These are phyloP conservation scores for Pararge aegeria DNA, from an alignment of 1,140 invertebrate species.

Conservation along the genomic window DNA sequence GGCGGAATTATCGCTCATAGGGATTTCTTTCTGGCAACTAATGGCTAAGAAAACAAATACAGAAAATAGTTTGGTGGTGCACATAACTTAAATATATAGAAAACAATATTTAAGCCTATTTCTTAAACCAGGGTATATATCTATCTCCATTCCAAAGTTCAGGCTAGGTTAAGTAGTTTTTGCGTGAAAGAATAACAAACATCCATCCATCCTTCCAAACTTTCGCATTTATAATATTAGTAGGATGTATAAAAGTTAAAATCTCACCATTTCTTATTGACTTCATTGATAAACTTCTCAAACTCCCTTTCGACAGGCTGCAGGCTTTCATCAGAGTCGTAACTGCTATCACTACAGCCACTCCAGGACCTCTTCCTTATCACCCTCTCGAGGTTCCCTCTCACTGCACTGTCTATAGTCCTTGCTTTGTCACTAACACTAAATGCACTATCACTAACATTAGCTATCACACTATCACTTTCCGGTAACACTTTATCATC, in stretches of 20 bases:
- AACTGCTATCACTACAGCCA: constrained; percentile 53
- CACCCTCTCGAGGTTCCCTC: constrained; percentile 42
- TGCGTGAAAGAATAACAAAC: too few species aligned
- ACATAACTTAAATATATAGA: too few species aligned
- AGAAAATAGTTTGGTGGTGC: too few species aligned
- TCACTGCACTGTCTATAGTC: constrained; percentile 56
- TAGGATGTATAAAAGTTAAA: background rate
- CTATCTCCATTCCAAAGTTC: too few species aligned
- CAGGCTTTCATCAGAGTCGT: constrained; percentile 61
- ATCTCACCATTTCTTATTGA: constrained; percentile 69
- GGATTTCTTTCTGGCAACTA: too few species aligned
- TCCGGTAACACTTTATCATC: constrained; percentile 38
- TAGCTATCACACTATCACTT: constrained; percentile 40
- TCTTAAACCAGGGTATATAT: too few species aligned
- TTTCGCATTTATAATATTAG: background rate
- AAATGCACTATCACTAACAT: constrained; percentile 35
- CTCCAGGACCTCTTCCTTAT: constrained; percentile 57
- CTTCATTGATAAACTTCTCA: constrained; percentile 62
- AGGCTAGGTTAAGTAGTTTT: too few species aligned
- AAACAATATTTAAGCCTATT: too few species aligned
- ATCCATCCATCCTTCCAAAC: too few species aligned
- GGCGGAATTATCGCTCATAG: too few species aligned
- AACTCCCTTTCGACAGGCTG: constrained; percentile 66
- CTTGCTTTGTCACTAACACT: constrained; percentile 60
- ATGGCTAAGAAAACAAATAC: too few species aligned